Evolutionary conservation across 1,140 invertebrate species (phyloP).

Genomic region (Drosophila takahashii): DNA sequence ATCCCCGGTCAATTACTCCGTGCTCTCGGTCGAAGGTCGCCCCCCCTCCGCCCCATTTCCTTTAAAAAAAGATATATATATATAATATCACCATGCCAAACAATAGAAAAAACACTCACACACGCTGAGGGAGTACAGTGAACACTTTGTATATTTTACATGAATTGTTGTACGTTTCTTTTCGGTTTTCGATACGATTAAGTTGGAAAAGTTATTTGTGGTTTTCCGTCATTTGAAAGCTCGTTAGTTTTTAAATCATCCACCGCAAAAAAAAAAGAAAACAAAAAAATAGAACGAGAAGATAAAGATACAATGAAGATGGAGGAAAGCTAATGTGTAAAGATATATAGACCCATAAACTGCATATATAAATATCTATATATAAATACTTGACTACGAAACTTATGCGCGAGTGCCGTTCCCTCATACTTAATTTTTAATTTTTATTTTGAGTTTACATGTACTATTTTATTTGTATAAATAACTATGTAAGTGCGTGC

Average conservation of each 20-base stretch:
- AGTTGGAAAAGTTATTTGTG: slow-evolving; percentile 51
- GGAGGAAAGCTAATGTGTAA: slow-evolving; percentile 28
- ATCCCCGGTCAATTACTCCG: slow-evolving; percentile 44
- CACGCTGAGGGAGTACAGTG: slow-evolving; percentile 36
- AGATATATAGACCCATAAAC: slow-evolving; percentile 37
- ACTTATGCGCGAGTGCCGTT: slow-evolving; percentile 42
- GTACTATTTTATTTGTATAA: slow-evolving; percentile 40
- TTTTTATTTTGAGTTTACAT: slow-evolving; percentile 43
- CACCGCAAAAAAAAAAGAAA: slow-evolving; percentile 23
- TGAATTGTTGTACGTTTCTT: slow-evolving; percentile 71
- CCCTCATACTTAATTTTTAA: slow-evolving; percentile 45
- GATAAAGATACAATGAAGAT: slow-evolving; percentile 14
- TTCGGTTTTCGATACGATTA: slow-evolving; percentile 51
- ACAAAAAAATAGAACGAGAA: slow-evolving; percentile 12
- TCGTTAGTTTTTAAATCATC: slow-evolving; percentile 84
- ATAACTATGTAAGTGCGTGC: slow-evolving; percentile 45
- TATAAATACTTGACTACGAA: slow-evolving; percentile 27
- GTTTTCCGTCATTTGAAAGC: slow-evolving; percentile 64
- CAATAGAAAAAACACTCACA: slow-evolving; percentile 17
- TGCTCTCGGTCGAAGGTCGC: slow-evolving; percentile 31
- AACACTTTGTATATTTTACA: slow-evolving; percentile 81
- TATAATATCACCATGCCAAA: slow-evolving; percentile 19
- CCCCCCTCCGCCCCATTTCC: neutral
- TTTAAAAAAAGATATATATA: slow-evolving; percentile 14
- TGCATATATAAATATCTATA: slow-evolving; percentile 31